These are phyloP conservation scores for Gastrophryne carolinensis DNA, from an alignment of 2,797 vertebrate species.

Conservation along the genomic window DNA sequence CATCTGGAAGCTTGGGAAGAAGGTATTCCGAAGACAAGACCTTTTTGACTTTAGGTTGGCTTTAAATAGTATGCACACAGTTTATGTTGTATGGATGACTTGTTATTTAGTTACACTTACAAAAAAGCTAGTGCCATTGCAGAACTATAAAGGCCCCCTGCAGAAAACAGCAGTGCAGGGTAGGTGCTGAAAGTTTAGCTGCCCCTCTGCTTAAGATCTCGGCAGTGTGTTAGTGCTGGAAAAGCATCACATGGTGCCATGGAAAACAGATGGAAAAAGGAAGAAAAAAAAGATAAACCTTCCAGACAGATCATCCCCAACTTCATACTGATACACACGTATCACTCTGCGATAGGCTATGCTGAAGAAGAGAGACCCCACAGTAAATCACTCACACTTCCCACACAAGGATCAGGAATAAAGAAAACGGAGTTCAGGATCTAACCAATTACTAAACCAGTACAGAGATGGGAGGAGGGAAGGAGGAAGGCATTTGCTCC, in stretches of 20 bases:
- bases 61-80: no score
- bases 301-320: slow-evolving; percentile 98
- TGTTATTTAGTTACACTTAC: no score
- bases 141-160: not conserved
- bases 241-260: slow-evolving; percentile 74
- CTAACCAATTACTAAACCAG: no score
- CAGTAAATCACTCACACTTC: slow-evolving; percentile 61
- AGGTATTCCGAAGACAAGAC: no score
- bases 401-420: slow-evolving; percentile 37
- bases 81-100: no score
- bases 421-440: no score
- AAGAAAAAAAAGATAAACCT: slow-evolving; percentile 83
- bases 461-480: not conserved
- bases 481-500: not conserved
- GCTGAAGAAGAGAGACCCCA: slow-evolving; percentile 83
- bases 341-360: slow-evolving; percentile 96
- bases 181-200: not conserved
- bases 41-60: no score
- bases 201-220: slow-evolving; percentile 42
- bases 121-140: no score
- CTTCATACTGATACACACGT: slow-evolving; percentile 97
- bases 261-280: slow-evolving; percentile 58
- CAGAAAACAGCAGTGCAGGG: not conserved
- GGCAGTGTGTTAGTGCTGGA: slow-evolving; percentile 76
- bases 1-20: no score